Base-by-base conservation (phyloP, 2,797 vertebrate species). In the Myripristis jacobus region DNA sequence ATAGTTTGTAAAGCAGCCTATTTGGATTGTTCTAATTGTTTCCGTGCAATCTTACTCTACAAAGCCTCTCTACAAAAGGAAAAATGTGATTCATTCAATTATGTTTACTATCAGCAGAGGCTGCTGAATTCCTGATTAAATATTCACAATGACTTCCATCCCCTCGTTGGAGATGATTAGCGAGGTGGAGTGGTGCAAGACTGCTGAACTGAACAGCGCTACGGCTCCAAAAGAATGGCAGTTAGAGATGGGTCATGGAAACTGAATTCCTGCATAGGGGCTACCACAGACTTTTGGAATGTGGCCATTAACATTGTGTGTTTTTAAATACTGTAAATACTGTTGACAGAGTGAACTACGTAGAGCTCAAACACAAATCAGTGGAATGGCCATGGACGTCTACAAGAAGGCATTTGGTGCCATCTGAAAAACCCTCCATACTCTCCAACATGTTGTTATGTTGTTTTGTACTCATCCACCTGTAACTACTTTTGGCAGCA, bases 91-190 rank as follows among this genome's bases (percentile, higher is more conserved):
- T 73, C 56, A 84, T 70, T 82, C 77, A 69, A 16, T 75, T 73
- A 73, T 57, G 61, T 89, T 79, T 77, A 74, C 38, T 43, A 48
- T 75, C 72, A 84, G 52, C 60, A 58, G 21, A 38, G 46, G 60
- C 77, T 62, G 69, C 69, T 75, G 68, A 85, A 87, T 67, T 74
- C 15, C 48, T 77, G 61, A 83, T 86, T 80, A 89, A 90, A 87
- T 81, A 87, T 91, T 91, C 77, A 73, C 70, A 70, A 67, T 72
- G 53, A 55, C 65, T 80, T 72, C 59, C 43, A 29, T 79, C 52
- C 59, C 41, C 75, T 48, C 77, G 65, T 73, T 65, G 38, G 12
- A 29, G 58, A 75, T 80, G 67, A 91, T 90, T 81, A 91, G 77
- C 27, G 13, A 44, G 59, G 85, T 76, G 57, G 65, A 80, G 70